These are phyloP conservation scores for Amblyjoppa proteus DNA, from an alignment of 2,888 invertebrate genomes.

Conservation along the genomic window DNA sequence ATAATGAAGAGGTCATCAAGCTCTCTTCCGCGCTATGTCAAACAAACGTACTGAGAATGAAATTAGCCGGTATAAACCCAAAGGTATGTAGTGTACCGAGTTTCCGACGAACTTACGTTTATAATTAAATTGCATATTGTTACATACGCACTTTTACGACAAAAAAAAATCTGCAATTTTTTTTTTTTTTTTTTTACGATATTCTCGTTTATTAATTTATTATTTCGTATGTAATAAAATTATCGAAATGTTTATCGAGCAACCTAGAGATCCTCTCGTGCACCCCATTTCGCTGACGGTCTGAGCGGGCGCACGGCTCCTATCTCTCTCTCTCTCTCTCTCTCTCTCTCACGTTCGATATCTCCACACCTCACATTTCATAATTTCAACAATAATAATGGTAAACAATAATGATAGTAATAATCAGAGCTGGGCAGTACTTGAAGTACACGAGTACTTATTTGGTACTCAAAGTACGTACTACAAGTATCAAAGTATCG, in stretches of 20 bases:
- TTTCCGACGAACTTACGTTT: not conserved
- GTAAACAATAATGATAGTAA: constrained; percentile 49
- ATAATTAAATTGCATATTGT: not conserved
- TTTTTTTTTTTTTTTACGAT: constrained; percentile 16
- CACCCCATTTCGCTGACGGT: constrained; percentile 31
- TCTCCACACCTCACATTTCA: constrained; percentile 51
- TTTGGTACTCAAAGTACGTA: too few relatives aligned
- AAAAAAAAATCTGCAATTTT: not conserved
- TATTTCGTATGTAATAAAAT: constrained; percentile 51
- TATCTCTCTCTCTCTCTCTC: not conserved
- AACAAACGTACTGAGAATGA: not conserved
- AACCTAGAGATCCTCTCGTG: constrained; percentile 34
- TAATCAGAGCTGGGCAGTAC: constrained; percentile 4
- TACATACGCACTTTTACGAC: not conserved
- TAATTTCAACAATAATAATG: constrained; percentile 51
- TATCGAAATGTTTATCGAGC: constrained; percentile 61
- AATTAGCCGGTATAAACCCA: not conserved
- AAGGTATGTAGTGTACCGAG: not conserved
- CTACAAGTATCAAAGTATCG: too few relatives aligned
- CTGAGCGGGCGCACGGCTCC: not conserved
- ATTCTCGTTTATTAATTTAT: constrained; percentile 26
- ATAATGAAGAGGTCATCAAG: not conserved
- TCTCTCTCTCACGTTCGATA: constrained; percentile 13
- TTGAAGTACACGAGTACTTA: too few relatives aligned
- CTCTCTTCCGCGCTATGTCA: not conserved